These are phyloP conservation scores for Melanotaenia parkinsoni DNA, from an alignment of 2,797 vertebrate species.

Conservation along the genomic window DNA sequence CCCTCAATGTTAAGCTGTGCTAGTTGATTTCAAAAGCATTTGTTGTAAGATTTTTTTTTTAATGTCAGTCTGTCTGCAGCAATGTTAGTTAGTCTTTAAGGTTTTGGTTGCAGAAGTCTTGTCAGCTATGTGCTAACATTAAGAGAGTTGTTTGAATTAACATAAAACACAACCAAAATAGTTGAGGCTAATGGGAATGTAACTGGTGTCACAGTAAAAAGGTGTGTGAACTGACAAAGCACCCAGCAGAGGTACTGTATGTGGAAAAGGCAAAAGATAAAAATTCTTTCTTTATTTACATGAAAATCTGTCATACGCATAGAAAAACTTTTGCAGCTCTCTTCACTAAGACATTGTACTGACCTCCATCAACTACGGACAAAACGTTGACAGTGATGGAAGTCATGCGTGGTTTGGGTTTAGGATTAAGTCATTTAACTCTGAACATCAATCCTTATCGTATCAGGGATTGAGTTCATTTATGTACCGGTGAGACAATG, in stretches of 20 bases:
- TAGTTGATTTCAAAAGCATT: too few relatives aligned
- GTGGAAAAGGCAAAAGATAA: too few relatives aligned
- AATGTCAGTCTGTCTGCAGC: too few relatives aligned
- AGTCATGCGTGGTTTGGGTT: too few relatives aligned
- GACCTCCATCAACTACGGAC: neutral
- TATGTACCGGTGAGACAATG: neutral
- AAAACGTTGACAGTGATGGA: too few relatives aligned
- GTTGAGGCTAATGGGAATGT: neutral
- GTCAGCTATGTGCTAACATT: slow-evolving; percentile 1
- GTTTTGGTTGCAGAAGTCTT: too few relatives aligned
- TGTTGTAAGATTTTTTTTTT: too few relatives aligned
- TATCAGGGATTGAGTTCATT: neutral
- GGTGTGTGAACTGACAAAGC: too few relatives aligned
- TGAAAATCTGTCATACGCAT: neutral
- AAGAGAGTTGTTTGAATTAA: neutral
- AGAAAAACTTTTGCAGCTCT: neutral
- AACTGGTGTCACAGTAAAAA: too few relatives aligned
- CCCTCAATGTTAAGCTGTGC: too few relatives aligned
- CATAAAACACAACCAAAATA: neutral
- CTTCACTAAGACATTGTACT: neutral
- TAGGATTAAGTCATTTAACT: neutral
- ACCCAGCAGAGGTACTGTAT: too few relatives aligned
- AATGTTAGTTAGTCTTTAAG: neutral
- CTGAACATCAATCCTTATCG: neutral
- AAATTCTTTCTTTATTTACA: too few relatives aligned